Percentiles rank a stretch among this genome's conserved stretches.
These are phyloP conservation scores for Artemia sinica DNA, from an alignment of 2,888 invertebrate genomes.

Conservation along the genomic window DNA sequence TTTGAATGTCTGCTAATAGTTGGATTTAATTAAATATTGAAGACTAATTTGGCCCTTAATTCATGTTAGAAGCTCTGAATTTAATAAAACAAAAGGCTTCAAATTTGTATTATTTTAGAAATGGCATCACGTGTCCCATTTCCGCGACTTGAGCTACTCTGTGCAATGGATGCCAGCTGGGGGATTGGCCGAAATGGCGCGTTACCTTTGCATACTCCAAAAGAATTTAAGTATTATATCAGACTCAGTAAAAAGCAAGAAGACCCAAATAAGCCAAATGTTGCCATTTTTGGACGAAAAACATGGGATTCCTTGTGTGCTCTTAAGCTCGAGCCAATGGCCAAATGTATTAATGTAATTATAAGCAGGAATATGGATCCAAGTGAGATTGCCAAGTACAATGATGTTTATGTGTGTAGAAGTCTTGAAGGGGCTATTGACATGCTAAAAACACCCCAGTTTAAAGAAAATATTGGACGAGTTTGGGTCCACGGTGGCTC, in stretches of 20 bases:
- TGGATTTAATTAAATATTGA: no score
- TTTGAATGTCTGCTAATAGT: no score
- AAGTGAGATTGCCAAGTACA: conserved; percentile 12
- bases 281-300: conserved; percentile 19
- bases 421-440: conserved; percentile 16
- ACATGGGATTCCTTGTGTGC: conserved; percentile 20
- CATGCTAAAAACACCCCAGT: conserved; percentile 10
- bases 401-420: conserved; percentile 18
- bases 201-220: conserved; percentile 20
- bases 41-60: no score
- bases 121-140: not conserved
- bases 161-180: conserved; percentile 18
- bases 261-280: conserved; percentile 15
- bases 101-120: not conserved
- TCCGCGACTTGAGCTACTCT: conserved; percentile 20
- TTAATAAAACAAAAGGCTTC: not conserved
- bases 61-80: no score
- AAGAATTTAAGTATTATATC: conserved; percentile 20
- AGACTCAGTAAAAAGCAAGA: conserved; percentile 15
- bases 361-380: conserved; percentile 19
- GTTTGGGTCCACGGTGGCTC: conserved; percentile 21
- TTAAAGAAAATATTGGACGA: conserved; percentile 18
- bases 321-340: conserved; percentile 15
- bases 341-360: conserved; percentile 18
- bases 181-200: conserved; percentile 20